phyloP scores from a whole-genome alignment of 2,113 vertebrate genomes.

The Uria lomvia region DNA sequence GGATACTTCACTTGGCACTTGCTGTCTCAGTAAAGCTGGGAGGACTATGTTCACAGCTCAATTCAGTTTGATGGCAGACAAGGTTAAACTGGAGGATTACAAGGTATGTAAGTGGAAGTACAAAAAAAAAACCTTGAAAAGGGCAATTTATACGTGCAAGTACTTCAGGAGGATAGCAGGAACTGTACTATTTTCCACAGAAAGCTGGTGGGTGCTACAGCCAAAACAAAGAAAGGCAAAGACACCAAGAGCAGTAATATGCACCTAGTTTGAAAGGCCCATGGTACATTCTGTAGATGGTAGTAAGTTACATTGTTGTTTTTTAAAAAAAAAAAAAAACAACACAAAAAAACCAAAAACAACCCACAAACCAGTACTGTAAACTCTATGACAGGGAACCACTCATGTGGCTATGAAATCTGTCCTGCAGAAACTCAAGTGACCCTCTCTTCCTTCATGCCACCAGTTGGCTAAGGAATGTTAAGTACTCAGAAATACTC shows the following conservation, averaged over 20 bases:
- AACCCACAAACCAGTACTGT: background rate
- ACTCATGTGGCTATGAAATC: rapidly evolving
- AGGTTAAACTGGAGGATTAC: background rate
- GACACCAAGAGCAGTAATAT: rapidly evolving
- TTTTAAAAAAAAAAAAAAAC: background rate
- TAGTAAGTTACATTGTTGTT: background rate
- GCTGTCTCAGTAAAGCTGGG: background rate
- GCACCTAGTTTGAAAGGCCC: background rate
- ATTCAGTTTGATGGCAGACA: background rate
- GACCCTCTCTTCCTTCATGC: background rate
- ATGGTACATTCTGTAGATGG: rapidly evolving
- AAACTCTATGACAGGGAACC: background rate
- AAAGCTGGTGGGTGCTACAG: background rate
- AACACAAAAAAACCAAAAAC: no score
- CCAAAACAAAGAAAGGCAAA: background rate
- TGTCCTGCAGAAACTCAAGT: background rate
- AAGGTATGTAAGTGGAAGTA: background rate
- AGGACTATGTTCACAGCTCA: background rate
- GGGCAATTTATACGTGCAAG: background rate
- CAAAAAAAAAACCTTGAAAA: background rate
- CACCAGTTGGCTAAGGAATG: background rate
- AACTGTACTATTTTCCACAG: background rate
- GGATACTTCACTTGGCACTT: background rate
- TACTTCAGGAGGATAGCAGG: background rate
- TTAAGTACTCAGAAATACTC: background rate